phyloP scores from a whole-genome alignment of 2,797 vertebrate species.

The Gorsachius magnificus region DNA sequence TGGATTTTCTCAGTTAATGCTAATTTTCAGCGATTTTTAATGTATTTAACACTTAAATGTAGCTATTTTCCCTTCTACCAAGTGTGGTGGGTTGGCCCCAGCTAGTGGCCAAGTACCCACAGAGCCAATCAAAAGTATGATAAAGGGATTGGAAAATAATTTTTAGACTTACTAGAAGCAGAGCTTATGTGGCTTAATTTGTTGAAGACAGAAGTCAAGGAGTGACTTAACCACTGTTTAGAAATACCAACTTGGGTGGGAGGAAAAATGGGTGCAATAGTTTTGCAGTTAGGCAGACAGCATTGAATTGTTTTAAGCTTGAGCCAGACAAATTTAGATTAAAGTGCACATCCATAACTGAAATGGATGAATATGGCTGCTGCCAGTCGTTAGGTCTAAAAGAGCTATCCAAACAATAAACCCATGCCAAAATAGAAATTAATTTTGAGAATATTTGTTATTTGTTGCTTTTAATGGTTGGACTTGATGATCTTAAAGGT shows the following conservation, averaged over 20 bases:
- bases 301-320: neutral
- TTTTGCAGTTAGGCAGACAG: neutral
- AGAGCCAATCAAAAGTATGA: neutral
- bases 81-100: neutral
- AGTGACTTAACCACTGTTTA: neutral
- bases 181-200: neutral
- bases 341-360: neutral
- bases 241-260: neutral
- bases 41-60: neutral
- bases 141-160: neutral
- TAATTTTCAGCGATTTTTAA: neutral
- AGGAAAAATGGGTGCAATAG: neutral
- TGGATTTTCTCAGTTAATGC: neutral
- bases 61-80: neutral
- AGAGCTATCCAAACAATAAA: neutral
- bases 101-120: neutral
- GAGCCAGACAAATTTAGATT: neutral
- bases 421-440: neutral
- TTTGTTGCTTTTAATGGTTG: neutral
- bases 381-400: neutral
- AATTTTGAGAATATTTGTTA: neutral
- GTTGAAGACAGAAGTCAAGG: neutral
- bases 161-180: neutral
- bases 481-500: no score
- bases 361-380: neutral